Evolutionary conservation across 2,888 invertebrate genomes (phyloP).

Genomic region (Rhogogaster chlorosoma): DNA sequence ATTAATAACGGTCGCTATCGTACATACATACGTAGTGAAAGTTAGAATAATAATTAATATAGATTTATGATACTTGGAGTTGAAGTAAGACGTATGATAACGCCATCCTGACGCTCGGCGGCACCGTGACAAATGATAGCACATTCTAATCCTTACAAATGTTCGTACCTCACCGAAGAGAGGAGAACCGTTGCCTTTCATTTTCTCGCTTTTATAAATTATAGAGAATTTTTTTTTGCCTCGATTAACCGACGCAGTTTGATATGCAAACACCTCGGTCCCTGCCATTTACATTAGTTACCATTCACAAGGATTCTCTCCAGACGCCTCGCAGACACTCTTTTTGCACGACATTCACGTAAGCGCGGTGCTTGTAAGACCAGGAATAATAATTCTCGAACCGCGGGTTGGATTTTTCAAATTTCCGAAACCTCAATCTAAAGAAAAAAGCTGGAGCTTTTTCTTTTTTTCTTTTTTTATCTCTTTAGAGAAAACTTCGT

Average conservation of each 20-base stretch:
- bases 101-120: constrained; percentile 18
- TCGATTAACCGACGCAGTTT: constrained; percentile 9
- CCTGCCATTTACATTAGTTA: constrained; percentile 20
- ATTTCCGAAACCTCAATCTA: not conserved
- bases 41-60: constrained; percentile 32
- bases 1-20: not conserved
- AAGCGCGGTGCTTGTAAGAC: not conserved
- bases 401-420: not conserved
- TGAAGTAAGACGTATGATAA: constrained; percentile 40
- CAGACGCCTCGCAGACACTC: not conserved
- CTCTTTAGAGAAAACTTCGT: not conserved
- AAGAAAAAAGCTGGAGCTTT: not conserved
- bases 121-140: constrained; percentile 29
- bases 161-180: constrained; percentile 2
- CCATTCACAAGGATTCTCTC: constrained; percentile 10
- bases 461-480: not conserved
- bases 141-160: constrained; percentile 46
- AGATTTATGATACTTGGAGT: constrained; percentile 27
- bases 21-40: not conserved
- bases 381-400: not conserved
- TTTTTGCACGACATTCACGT: not conserved
- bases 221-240: constrained; percentile 1
- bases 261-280: constrained; percentile 6
- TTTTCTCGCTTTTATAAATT: constrained; percentile 18
- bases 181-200: not conserved